phyloP scores from a whole-genome alignment of 2,888 invertebrate species.

The Leptopilina drosophilae region DNA sequence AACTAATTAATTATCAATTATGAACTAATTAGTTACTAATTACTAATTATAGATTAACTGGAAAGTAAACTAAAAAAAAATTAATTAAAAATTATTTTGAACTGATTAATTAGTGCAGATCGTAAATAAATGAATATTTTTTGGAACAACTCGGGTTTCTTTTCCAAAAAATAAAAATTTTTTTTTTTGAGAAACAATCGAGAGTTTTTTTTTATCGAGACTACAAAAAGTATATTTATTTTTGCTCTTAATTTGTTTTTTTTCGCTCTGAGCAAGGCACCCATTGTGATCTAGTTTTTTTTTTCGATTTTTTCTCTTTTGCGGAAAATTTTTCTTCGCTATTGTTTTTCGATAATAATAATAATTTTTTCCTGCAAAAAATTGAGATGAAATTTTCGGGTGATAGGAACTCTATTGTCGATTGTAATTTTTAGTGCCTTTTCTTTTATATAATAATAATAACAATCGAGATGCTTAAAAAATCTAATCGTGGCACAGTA shows the following conservation, averaged over 20 bases:
- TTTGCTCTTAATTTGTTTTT: background rate
- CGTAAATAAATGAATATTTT: background rate
- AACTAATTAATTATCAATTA: no score
- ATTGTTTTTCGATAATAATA: conserved; percentile 20
- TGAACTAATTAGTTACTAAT: no score
- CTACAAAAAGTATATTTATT: conserved; percentile 12
- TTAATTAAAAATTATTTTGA: no score
- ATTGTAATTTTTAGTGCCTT: background rate
- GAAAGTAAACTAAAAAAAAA: no score
- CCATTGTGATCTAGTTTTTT: conserved; percentile 24
- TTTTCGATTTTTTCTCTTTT: background rate
- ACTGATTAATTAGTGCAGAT: no score
- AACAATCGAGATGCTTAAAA: conserved; percentile 4
- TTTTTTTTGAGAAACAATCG: conserved; percentile 15
- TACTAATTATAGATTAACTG: no score
- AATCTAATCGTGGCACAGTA: conserved; percentile 30
- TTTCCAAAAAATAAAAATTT: background rate
- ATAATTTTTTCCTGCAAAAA: conserved; percentile 4
- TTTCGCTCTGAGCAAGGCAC: conserved; percentile 33
- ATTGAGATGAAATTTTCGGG: background rate
- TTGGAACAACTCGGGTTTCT: background rate
- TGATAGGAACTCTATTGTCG: conserved; percentile 22
- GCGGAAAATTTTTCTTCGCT: background rate
- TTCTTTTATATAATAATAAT: background rate
- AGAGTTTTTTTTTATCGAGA: conserved; percentile 1